Evolutionary conservation across 2,113 vertebrate genomes (phyloP).

Genomic region (Hypanus sabinus): DNA sequence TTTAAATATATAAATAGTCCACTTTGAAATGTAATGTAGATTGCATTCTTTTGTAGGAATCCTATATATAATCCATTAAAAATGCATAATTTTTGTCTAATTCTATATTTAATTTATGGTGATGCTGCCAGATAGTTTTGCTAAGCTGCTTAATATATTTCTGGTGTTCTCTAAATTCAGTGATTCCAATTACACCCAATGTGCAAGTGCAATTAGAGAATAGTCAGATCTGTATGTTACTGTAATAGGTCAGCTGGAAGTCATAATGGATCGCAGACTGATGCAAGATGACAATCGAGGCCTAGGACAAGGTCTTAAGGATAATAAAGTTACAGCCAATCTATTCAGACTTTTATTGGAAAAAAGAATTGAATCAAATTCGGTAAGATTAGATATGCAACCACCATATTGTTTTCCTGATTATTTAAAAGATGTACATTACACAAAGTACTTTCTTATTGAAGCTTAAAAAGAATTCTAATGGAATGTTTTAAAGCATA

Average conservation of each 20-base stretch:
- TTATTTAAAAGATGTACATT: not conserved
- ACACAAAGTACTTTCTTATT: not conserved
- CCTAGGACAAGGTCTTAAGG: conserved; percentile 84
- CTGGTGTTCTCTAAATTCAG: not conserved
- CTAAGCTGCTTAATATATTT: not conserved
- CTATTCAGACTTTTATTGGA: conserved; percentile 76
- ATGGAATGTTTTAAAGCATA: not conserved
- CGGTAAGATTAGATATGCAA: conserved; percentile 51
- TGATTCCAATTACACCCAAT: not conserved
- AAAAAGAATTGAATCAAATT: conserved; percentile 54
- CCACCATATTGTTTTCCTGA: not conserved
- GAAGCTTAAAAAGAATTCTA: not conserved
- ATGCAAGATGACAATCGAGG: conserved; percentile 92
- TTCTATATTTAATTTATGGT: not conserved
- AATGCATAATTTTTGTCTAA: no score
- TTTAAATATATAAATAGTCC: not conserved
- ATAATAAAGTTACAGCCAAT: conserved; percentile 83
- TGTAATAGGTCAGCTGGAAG: conserved; percentile 76
- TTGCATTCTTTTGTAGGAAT: not conserved
- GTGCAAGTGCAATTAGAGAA: not conserved
- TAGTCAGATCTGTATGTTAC: conserved; percentile 36
- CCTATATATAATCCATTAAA: not conserved
- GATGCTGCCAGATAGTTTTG: not conserved
- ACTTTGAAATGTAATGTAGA: not conserved
- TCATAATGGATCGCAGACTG: conserved; percentile 83